Evolutionary conservation across 2,797 vertebrate genomes (phyloP), one percentile per base, ranked within the genome.

Genomic region (Babyrousa celebensis): DNA sequence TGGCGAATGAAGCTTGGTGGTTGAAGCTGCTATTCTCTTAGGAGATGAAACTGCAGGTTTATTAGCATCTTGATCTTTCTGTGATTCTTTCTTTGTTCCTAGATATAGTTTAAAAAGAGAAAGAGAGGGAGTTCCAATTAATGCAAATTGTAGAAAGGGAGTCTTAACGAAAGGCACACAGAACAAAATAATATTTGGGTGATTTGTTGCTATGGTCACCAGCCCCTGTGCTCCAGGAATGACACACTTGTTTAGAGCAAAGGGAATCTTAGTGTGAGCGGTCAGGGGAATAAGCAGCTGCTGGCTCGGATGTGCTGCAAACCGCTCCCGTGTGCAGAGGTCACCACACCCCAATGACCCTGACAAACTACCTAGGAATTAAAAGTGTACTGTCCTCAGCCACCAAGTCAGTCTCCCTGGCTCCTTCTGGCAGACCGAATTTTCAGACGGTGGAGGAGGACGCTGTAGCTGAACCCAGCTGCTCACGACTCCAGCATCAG

Each of bases 1-100:
- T 98, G 99, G 99, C 15, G 99, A 99, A 82, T 99, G 99, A 65
- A 99, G 98, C 82, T 99, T 99, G 87, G 99, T 99, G 7, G 99
- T 91, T 85, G 99, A 98, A 96, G 99, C 98, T 0, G 97, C 98
- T 92, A 98, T 98, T 97, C 98, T 99, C 98, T 99, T 99, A 12
- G 99, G 99, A 29, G 99, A 99, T 17, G 99, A 99, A 91, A 98
- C 95, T 6, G 98, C 54, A 14, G 99, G 97, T 68, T 97, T 98
- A 36, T 43, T 96, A 23, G 97, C 93, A 72, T 99, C 99, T 79
- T 98, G 97, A 91, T 99, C 99, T 98, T 99, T 99, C 40, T 99
- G 99, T 40, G 97, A 89, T 92, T 99, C 99, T 98, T 99, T 99
- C 98, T 99, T 99, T 5, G 98, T 95, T 43, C 98, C 99, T 99